Evolutionary conservation across 2,888 invertebrate species (phyloP), one percentile per base, ranked within the genome.

Genomic region (Mythimna lalbum): DNA sequence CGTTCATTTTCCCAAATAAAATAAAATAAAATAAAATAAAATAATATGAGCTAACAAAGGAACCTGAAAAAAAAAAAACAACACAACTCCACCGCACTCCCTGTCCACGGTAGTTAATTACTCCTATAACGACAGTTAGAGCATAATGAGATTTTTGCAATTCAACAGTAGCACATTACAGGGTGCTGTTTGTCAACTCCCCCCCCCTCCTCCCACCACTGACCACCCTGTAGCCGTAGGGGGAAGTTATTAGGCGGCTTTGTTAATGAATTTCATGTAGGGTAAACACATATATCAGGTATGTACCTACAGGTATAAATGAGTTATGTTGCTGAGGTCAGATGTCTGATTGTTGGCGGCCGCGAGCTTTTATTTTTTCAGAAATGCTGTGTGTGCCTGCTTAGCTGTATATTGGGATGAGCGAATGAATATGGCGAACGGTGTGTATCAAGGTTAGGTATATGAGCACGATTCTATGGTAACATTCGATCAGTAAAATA

Each of bases 111-210:
- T 87, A 93, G 93, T 94, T 95, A 95, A 95, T 95, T 95, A 95
- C 95, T 94, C 93, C 93, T 94, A 94, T 95, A 95, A 95, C 95
- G 95, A 95, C 95, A 94, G 95, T 95, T 95, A 95, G 95, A 94
- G 90, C 90, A 94, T 95, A 95, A 95, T 95, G 95, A 95, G 95
- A 95, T 95, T 95, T 95, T 95, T 95, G 95, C 94, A 95, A 95
- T 95, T 95, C 95, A 94, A 95, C 95, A 94, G 94, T 92, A 93
- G 92, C 94, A 93, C 94, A 94, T 94, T 94, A 94, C 93, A 90
- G 92, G 92, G 92, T 88, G 91, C 88, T 93, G 93, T 93, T 92
- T 93, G 92, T 93, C 92, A 92, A 87, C 90, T 89, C 86, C 87
- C 67, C 50, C 63, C 23, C 36, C 27, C 84, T 43, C 88, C 64